Base-by-base conservation (phyloP, 1,140 invertebrate genomes). In the Rhizoglyphus robini region DNA sequence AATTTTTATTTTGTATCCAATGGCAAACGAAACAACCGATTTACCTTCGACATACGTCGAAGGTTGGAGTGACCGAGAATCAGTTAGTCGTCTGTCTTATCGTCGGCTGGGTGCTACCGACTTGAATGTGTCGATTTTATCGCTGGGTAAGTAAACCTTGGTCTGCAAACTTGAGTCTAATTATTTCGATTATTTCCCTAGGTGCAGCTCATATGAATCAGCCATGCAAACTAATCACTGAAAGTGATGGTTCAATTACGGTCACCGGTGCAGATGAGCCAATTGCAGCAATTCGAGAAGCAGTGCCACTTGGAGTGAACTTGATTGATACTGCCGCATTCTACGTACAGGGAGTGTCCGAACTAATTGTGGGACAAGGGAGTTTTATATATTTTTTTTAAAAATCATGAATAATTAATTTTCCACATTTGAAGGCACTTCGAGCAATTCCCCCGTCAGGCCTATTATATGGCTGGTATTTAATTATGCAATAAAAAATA, bases 261-360 rank as follows among this genome's bases (percentile, higher is more conserved):
- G 75, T 68, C 73, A 73, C 8, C 72, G 73, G 69, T 65, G 79
- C 84, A 58, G 71, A 79, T 20, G 83, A 88, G 74, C 84, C 82
- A 25, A 82, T 86, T 63, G 73, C 82, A 57, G 82, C 86, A 0
- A 79, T 95, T 38, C 77, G 81, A 47, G 76, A 83, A 69, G 85
- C 84, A 3, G 75, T 95, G 20, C 84, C 82, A 72, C 78, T 76
- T 34, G 92, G 92, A 1, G 81, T 96, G 23, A 96, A 96, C 78
- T 92, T 89, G 68, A 84, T 96, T 59, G 92, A 96, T 73, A 93
- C 89, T 0, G 86, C 84, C 1, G 88, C 89, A 0, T 94, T 85
- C 82, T 96, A 96, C 74, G 90, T 91, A 0, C 72, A 79, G 48
- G 78, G 79, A n/a, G 74, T 76, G 68, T 80, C 77, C 41, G 90